A percentile compares a stretch with the other conserved stretches of the same genome.
Evolutionary conservation across 1,140 invertebrate species (phyloP).

Genomic region (Drosophila orena): DNA sequence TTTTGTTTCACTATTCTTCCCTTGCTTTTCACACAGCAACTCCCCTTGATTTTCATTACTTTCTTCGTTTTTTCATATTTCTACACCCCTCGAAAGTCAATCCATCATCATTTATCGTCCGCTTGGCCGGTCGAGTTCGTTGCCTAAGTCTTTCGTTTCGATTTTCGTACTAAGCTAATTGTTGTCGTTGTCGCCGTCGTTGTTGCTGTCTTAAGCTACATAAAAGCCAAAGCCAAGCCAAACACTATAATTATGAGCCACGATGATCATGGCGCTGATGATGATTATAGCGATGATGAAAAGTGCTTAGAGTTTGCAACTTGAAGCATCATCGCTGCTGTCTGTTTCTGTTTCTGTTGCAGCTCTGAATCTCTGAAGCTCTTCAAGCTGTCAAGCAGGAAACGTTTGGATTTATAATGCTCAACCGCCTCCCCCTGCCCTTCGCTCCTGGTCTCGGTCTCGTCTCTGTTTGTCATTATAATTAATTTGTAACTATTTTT

Average conservation of each 20-base stretch:
- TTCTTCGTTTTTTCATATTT: constrained; percentile 25
- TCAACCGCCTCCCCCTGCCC: constrained; percentile 8
- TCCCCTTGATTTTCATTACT: constrained; percentile 3
- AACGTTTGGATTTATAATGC: constrained; percentile 82
- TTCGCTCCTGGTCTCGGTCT: constrained; percentile 33
- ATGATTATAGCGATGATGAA: constrained; percentile 48
- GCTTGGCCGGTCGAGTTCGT: constrained; percentile 51
- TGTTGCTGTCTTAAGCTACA: constrained; percentile 59
- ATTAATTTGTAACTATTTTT: constrained; percentile 84
- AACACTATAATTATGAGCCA: constrained; percentile 79
- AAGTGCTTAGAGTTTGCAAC: constrained; percentile 54
- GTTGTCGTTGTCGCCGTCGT: constrained; percentile 62
- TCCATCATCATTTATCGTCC: constrained; percentile 67
- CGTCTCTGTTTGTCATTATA: constrained; percentile 74
- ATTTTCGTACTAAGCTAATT: constrained; percentile 79
- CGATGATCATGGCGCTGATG: constrained; percentile 44
- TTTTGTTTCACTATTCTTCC: constrained; percentile 17
- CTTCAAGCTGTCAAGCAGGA: constrained; percentile 81
- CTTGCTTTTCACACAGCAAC: constrained; percentile 13
- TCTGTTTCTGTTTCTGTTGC: constrained; percentile 45
- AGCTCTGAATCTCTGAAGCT: constrained; percentile 58
- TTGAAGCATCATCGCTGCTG: constrained; percentile 76
- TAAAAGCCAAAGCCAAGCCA: constrained; percentile 54
- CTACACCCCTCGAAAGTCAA: constrained; percentile 38
- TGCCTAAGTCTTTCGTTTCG: constrained; percentile 80